These are phyloP conservation scores for Arrhamphus sclerolepis DNA, from an alignment of 2,797 vertebrate species.

Conservation along the genomic window DNA sequence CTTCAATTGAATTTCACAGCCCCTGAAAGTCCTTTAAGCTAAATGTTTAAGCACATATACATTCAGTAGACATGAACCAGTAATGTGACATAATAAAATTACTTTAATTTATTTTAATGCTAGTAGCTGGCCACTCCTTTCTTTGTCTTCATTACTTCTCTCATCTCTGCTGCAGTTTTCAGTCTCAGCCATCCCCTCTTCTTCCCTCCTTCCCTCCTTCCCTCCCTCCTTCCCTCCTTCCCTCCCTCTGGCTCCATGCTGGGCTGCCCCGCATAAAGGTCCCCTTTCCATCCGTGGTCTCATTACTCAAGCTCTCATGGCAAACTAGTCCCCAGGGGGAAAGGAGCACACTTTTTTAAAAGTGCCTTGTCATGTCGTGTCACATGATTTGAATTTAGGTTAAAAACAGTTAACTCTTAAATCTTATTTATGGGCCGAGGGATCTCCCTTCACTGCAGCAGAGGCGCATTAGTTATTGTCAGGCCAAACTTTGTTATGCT, in stretches of 20 bases:
- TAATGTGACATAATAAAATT: slow-evolving; percentile 64
- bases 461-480: slow-evolving; percentile 58
- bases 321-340: slow-evolving; percentile 57
- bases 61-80: slow-evolving; percentile 47
- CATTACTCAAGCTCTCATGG: slow-evolving; percentile 78
- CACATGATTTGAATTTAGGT: slow-evolving; percentile 75
- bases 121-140: slow-evolving; percentile 42
- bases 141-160: slow-evolving; percentile 6
- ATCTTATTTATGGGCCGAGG: slow-evolving; percentile 64
- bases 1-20: slow-evolving; percentile 38
- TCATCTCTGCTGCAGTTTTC: slow-evolving; percentile 5
- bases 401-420: slow-evolving; percentile 65
- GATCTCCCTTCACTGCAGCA: slow-evolving; percentile 56
- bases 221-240: background rate
- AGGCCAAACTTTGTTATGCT: slow-evolving; percentile 52
- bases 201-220: background rate
- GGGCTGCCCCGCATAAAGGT: slow-evolving; percentile 40
- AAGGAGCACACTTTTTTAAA: slow-evolving; percentile 54
- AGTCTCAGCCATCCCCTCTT: slow-evolving; percentile 2
- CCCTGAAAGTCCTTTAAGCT: slow-evolving; percentile 45
- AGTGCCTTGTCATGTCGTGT: slow-evolving; percentile 69
- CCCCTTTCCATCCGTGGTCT: slow-evolving; percentile 46
- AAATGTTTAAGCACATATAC: slow-evolving; percentile 47
- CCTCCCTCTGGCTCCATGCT: slow-evolving; percentile 11
- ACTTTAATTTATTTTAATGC: slow-evolving; percentile 63